phyloP scores from a whole-genome alignment of 1,140 invertebrate species.

The Sycophila sp. region DNA sequence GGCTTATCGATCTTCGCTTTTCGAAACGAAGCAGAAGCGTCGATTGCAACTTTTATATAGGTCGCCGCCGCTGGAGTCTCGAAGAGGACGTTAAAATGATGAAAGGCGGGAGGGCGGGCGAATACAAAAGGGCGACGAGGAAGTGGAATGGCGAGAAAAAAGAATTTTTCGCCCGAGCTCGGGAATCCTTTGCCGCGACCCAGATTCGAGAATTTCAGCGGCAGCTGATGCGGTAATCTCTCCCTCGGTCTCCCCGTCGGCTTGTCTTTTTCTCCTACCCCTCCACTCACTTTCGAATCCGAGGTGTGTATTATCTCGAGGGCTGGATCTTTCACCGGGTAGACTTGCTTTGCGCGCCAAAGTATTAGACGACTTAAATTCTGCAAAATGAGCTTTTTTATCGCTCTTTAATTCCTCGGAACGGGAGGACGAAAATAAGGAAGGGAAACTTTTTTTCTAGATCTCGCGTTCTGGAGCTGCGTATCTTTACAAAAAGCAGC shows the following conservation, averaged over 20 bases:
- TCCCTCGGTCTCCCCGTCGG: neutral
- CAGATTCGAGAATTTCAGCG: neutral
- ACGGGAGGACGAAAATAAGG: too few species aligned
- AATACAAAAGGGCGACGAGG: neutral
- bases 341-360: too few species aligned
- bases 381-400: too few species aligned
- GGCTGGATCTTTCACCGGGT: too few species aligned
- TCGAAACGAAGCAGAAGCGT: neutral
- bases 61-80: neutral
- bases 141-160: neutral
- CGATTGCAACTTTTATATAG: constrained; percentile 34
- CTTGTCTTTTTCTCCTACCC: too few species aligned
- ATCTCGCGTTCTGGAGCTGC: too few species aligned
- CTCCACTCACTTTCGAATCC: too few species aligned
- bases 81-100: constrained; percentile 1
- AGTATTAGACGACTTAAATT: too few species aligned
- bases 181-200: constrained; percentile 8
- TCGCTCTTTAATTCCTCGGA: too few species aligned
- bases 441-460: too few species aligned
- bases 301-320: too few species aligned
- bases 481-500: too few species aligned
- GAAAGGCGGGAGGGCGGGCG: neutral
- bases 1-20: constrained; percentile 11
- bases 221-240: neutral
- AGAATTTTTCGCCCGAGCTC: neutral